Evolutionary conservation across 2,113 vertebrate genomes (phyloP).

Genomic region (Datnioides undecimradiatus): DNA sequence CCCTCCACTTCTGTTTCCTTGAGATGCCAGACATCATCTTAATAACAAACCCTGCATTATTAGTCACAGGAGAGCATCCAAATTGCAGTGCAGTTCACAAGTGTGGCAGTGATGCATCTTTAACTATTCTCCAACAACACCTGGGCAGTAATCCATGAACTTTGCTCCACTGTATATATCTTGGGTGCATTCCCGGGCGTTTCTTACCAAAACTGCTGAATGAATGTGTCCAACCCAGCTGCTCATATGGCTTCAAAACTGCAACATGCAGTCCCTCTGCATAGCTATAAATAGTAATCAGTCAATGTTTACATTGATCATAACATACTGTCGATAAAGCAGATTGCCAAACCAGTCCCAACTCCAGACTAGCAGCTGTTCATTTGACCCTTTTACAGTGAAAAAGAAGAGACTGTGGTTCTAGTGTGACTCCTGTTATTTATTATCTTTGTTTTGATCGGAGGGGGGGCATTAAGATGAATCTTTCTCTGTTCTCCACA

Average conservation of each 20-base stretch:
- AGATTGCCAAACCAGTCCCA: conserved; percentile 37
- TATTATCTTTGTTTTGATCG: conserved; percentile 45
- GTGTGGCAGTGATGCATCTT: background rate
- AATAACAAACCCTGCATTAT: background rate
- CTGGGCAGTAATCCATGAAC: background rate
- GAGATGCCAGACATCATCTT: background rate
- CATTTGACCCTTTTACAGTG: conserved; percentile 45
- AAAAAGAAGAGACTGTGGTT: conserved; percentile 28
- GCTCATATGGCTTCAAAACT: conserved; percentile 6
- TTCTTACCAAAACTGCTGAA: background rate
- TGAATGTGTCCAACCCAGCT: conserved; percentile 23
- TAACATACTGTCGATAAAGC: conserved; percentile 37
- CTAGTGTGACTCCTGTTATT: conserved; percentile 58
- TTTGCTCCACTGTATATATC: background rate
- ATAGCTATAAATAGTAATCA: conserved; percentile 47
- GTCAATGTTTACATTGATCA: conserved; percentile 64
- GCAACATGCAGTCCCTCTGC: conserved; percentile 1
- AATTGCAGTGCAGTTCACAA: background rate
- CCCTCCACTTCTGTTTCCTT: background rate
- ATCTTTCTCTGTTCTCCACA: conserved; percentile 55
- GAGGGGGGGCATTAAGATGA: conserved; percentile 14
- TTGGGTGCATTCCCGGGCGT: background rate
- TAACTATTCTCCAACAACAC: conserved; percentile 1
- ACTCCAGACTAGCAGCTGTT: conserved; percentile 42
- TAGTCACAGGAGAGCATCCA: background rate